Conservation (phyloP, 2,113 vertebrate species). For the Brienomyrus longianalis region DNA sequence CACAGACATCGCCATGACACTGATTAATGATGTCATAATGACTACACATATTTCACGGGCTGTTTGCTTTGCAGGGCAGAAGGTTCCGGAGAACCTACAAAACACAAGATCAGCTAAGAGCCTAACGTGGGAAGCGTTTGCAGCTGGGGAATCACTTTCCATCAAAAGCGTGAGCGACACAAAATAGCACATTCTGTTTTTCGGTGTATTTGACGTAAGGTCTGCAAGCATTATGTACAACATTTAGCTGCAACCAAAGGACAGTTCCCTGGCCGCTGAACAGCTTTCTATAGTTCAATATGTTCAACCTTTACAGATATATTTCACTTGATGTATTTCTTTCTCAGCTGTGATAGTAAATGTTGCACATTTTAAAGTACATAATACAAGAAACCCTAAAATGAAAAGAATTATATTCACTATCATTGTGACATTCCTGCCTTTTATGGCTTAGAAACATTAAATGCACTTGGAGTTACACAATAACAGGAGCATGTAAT, state of each 20-base stretch:
- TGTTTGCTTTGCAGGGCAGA: slow-evolving; percentile 4
- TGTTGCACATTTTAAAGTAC: neutral
- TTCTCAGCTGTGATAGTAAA: neutral
- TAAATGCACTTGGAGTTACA: neutral
- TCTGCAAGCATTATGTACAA: neutral
- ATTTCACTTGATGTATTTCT: neutral
- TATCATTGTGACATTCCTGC: neutral
- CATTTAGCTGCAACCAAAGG: neutral
- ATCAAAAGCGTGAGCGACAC: neutral
- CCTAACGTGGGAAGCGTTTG: neutral
- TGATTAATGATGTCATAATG: slow-evolving; percentile 43
- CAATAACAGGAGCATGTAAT: slow-evolving; percentile 3
- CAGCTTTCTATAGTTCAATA: neutral
- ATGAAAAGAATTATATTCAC: neutral
- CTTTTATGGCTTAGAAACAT: neutral
- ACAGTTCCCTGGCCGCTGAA: neutral
- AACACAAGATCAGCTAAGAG: slow-evolving; percentile 17
- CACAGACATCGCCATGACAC: slow-evolving; percentile 6
- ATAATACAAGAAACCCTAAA: neutral
- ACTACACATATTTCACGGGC: slow-evolving; percentile 32
- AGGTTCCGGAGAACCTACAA: slow-evolving; percentile 12
- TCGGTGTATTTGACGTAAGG: neutral
- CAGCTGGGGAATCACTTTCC: neutral
- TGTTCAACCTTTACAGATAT: neutral
- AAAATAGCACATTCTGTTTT: neutral